Percentiles rank a stretch among this genome's conserved stretches.
phyloP scores from a whole-genome alignment of 2,888 invertebrate species.

The Apocheima hispidaria region DNA sequence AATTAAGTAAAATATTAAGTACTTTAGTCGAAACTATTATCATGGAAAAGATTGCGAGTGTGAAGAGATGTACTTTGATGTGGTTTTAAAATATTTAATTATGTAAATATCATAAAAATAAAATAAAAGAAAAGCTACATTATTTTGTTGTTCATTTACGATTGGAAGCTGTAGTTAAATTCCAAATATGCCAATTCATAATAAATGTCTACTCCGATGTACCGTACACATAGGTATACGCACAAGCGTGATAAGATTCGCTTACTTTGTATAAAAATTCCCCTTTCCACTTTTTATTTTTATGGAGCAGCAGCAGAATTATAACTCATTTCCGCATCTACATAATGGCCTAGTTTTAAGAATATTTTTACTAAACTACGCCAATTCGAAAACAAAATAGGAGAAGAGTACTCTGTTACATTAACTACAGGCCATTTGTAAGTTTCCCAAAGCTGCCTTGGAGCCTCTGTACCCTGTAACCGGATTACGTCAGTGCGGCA shows the following conservation, averaged over 20 bases:
- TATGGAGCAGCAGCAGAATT: neutral
- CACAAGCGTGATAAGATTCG: neutral
- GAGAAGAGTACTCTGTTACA: constrained; percentile 1
- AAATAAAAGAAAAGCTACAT: too few relatives aligned
- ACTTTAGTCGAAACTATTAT: neutral
- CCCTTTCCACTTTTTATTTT: constrained; percentile 1
- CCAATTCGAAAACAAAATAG: constrained; percentile 14
- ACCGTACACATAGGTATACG: neutral
- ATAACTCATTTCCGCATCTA: neutral
- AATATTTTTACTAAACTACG: constrained; percentile 8
- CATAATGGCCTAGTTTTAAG: constrained; percentile 8
- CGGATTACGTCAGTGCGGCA: constrained; percentile 43
- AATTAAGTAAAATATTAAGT: neutral
- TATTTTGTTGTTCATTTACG: too few relatives aligned
- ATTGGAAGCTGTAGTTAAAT: too few relatives aligned
- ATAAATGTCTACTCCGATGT: neutral
- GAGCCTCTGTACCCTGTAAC: constrained; percentile 25
- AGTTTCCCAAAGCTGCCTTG: constrained; percentile 13
- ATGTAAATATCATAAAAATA: too few relatives aligned
- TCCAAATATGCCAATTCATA: constrained; percentile 11
- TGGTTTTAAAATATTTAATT: neutral
- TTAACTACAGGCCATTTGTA: constrained; percentile 9
- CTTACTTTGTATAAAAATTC: neutral
- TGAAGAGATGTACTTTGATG: neutral
- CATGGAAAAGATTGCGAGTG: neutral